Base-by-base conservation (phyloP, 2,888 invertebrate genomes). In the Ernsta delagoae region DNA sequence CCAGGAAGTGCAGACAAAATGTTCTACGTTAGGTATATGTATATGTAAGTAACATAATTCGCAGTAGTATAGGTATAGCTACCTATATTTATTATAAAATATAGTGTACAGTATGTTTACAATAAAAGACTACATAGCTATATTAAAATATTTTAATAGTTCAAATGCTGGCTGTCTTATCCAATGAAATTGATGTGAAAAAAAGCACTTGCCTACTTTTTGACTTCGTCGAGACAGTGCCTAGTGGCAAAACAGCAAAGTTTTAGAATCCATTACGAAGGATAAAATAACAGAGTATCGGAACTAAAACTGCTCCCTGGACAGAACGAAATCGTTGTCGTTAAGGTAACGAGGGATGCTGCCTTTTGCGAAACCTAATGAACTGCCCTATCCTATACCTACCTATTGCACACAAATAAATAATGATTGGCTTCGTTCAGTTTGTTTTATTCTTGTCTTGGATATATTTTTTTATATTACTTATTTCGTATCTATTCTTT, bases 311-410 rank as follows among this genome's bases (percentile, higher is more conserved):
- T 88, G 83, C 85, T 86, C 86, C 85, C 83, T 82, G 84, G 82
- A 81, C 81, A 83, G 83, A 86, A 86, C 85, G 83, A 89, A 91
- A 91, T 91, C 87, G 89, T 85, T 89, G 86, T 90, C 91, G 90
- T 92, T 92, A 92, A 88, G 85, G 87, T 91, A 91, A 91, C 91
- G 92, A 90, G 90, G 84, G 85, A 77, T 80, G 82, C 79, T 78
- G 88, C 90, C 86, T 86, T 85, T 87, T 83, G 83, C 81, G 81
- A 81, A 85, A 86, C 86, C 89, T 89, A 90, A 90, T 91, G 90
- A 89, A 89, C 88, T 85, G 85, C 79, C 76, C 56, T 45, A 11
- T 8, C 39, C 39, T 39, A 39, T 39, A 39, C 36, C 36, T 24
- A 24, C 24, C 24, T 57, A 57, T 39, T 34, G 11, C 12, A 57